Evolutionary conservation across 2,888 invertebrate genomes (phyloP), one percentile per base, ranked within the genome.

Genomic region (Tridacna gigas): DNA sequence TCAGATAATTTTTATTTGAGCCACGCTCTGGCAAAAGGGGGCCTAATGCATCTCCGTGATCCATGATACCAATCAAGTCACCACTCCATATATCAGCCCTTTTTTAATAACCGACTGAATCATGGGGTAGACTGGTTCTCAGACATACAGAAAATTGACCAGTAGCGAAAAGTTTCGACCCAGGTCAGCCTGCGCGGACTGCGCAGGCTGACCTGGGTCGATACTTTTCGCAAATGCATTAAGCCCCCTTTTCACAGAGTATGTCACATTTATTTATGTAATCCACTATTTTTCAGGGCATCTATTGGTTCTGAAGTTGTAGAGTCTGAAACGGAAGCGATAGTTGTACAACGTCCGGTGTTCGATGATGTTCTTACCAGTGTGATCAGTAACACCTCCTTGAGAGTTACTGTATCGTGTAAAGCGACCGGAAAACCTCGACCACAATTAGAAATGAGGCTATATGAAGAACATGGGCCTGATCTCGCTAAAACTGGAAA

Each of bases 391-490:
- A 86, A 86, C 63, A 48, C 78, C 2, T 74, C 80, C n/a, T 26
- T 74, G 12, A 25, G 20, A 3, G 80, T 86, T 11, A 77, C 79
- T 11, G 74, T 87, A 20, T 82, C 86, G 0, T 87, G 86, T 45
- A 74, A 84, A 60, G 84, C 83, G 9, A 56, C 69, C 18, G 86
- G 86, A 7, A 76, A 51, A 80, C 86, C 86, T 7, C 66, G 67
- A 47, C 86, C 86, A 11, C 26, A 80, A 15, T 63, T 87, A 45
- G 74, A 78, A 26, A 71, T 87, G 5, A 71, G 80, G 20, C 76
- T 84, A 12, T 82, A 87, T 51, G 79, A 84, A 51, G 71, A 82
- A 26, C 82, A 76, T 56, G 86, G 86, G 18, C 84, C 86, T 4
- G 80, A 83, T 47, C 73, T 86, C 0, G 73, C 69, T 7, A 75